Conservation (phyloP, 2,113 vertebrate genomes). For the Anolis carolinensis region DNA sequence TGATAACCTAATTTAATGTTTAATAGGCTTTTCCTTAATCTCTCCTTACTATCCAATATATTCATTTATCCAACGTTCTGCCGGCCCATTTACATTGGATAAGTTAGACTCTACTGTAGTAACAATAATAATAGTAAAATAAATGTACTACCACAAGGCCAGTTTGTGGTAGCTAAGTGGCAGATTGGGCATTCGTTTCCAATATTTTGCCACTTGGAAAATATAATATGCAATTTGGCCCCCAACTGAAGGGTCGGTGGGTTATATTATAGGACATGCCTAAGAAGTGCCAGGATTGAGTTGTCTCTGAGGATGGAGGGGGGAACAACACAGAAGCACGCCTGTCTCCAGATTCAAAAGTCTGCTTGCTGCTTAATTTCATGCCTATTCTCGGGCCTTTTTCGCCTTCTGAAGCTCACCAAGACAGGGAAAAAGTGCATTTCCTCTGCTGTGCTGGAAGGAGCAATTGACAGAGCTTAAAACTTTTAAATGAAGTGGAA, state of each 20-base stretch:
- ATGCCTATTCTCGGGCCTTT: neutral
- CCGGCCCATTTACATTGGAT: too few relatives aligned
- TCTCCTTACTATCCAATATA: too few relatives aligned
- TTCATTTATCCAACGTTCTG: too few relatives aligned
- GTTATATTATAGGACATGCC: neutral
- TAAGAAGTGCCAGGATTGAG: neutral
- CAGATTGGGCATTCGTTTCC: too few relatives aligned
- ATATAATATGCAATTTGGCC: neutral
- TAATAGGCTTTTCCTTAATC: too few relatives aligned
- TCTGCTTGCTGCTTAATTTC: neutral
- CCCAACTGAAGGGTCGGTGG: neutral
- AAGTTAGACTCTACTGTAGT: too few relatives aligned
- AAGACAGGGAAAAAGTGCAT: neutral
- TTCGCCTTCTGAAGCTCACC: neutral
- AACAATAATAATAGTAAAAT: too few relatives aligned
- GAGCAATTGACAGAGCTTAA: conserved; percentile 10
- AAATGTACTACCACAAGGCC: too few relatives aligned
- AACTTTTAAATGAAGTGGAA: conserved; percentile 29
- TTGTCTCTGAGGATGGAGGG: too few relatives aligned
- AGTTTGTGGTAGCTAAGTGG: too few relatives aligned
- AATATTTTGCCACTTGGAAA: too few relatives aligned
- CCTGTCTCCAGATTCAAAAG: neutral
- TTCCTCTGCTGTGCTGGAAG: neutral
- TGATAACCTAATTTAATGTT: too few relatives aligned
- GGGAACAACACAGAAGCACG: neutral